A percentile compares a stretch with the other conserved stretches of the same genome.
Conservation (phyloP, 2,113 vertebrate species). For the Podilymbus podiceps region DNA sequence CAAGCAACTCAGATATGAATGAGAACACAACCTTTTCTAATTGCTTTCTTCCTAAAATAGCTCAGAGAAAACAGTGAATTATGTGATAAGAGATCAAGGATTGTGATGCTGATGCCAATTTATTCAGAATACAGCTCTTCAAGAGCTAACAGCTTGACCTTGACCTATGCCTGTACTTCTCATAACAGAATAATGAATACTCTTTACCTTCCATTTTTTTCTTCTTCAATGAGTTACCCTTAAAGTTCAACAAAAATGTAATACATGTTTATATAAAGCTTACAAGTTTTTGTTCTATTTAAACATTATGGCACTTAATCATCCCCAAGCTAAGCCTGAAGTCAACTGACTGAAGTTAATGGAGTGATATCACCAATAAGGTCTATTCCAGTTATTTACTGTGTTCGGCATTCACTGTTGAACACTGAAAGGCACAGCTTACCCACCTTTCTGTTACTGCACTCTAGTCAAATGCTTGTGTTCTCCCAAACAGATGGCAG, state of each 20-base stretch:
- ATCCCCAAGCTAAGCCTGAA: background rate
- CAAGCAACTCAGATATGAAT: background rate
- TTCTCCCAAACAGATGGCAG: background rate
- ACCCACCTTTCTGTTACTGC: background rate
- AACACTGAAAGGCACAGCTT: background rate
- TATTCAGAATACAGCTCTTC: background rate
- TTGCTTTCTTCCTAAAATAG: conserved; percentile 13
- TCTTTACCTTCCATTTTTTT: background rate
- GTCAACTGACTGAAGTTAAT: background rate
- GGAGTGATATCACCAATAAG: background rate
- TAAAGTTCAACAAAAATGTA: background rate
- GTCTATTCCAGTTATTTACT: background rate
- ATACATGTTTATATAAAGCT: background rate
- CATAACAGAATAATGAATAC: background rate
- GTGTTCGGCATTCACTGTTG: background rate
- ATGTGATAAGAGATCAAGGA: background rate
- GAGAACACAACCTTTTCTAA: conserved; percentile 1
- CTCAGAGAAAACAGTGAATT: conserved; percentile 6
- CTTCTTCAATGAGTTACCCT: background rate
- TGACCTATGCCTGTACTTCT: background rate
- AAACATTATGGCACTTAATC: background rate
- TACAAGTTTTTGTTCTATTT: background rate
- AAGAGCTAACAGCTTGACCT: conserved; percentile 2
- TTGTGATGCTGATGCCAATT: background rate
- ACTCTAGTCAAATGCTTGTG: background rate